phyloP scores from a whole-genome alignment of 1,140 invertebrate genomes.

The Drosophila seguyi region DNA sequence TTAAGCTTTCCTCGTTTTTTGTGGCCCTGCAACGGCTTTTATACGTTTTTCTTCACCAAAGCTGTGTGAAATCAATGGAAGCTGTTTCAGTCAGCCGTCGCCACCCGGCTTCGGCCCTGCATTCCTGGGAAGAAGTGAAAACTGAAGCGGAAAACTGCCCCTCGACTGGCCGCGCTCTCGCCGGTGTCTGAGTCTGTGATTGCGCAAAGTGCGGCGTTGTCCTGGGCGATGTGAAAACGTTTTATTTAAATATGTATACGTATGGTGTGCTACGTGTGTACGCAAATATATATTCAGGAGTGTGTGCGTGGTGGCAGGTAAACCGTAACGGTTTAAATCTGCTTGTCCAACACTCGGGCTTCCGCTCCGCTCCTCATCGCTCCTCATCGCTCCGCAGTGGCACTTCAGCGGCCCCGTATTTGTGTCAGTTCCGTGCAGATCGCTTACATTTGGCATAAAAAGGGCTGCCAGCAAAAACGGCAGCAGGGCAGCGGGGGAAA shows the following conservation, averaged over 20 bases:
- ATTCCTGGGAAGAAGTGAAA: constrained; percentile 9
- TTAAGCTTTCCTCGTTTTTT: constrained; percentile 56
- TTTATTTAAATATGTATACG: constrained; percentile 72
- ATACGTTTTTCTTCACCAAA: constrained; percentile 62
- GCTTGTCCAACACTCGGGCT: constrained; percentile 59
- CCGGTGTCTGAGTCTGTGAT: constrained; percentile 51
- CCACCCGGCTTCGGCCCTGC: neutral
- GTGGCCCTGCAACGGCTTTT: constrained; percentile 58
- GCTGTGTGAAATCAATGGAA: constrained; percentile 78
- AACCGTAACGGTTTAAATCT: constrained; percentile 82
- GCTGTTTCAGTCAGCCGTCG: constrained; percentile 48
- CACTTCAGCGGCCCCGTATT: constrained; percentile 52
- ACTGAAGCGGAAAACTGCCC: constrained; percentile 28
- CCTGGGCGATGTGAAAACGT: constrained; percentile 70
- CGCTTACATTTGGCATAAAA: constrained; percentile 82
- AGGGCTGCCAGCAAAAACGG: constrained; percentile 52
- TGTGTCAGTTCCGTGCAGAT: constrained; percentile 70
- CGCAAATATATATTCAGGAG: constrained; percentile 33
- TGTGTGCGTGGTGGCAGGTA: constrained; percentile 63
- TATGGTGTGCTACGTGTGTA: constrained; percentile 9
- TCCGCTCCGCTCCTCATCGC: constrained; percentile 7
- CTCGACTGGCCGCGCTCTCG: constrained; percentile 27
- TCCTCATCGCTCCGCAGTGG: constrained; percentile 13
- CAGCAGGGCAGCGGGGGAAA: constrained; percentile 19
- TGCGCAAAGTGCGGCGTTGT: constrained; percentile 77